Evolutionary conservation across 2,113 vertebrate genomes (phyloP).

Genomic region (Mobula birostris): DNA sequence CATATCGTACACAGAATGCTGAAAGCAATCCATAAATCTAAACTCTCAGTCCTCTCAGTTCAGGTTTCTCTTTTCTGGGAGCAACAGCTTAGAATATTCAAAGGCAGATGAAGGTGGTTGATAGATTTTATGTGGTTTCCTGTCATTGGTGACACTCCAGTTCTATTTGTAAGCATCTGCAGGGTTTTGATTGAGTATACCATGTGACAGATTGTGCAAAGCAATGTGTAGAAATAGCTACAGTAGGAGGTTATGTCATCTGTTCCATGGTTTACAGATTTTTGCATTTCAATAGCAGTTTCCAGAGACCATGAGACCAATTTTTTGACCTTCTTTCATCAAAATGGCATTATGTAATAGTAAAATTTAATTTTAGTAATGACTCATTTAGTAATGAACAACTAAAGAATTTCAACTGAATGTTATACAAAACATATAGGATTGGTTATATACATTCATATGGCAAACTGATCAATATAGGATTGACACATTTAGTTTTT

Average conservation of each 20-base stretch:
- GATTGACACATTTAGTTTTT: not conserved
- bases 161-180: conserved; percentile 21
- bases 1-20: not conserved
- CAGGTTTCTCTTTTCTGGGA: not conserved
- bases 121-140: not conserved
- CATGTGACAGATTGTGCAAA: conserved; percentile 1
- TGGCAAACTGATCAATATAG: not conserved
- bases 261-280: not conserved
- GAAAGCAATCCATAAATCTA: not conserved
- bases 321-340: not conserved
- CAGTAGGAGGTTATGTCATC: not conserved
- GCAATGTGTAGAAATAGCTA: not conserved
- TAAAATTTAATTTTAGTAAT: conserved; percentile 8
- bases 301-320: not conserved
- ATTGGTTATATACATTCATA: not conserved
- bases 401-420: not conserved
- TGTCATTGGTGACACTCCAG: not conserved
- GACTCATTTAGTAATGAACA: not conserved
- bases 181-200: not conserved
- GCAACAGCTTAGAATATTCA: not conserved
- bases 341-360: not conserved
- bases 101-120: not conserved
- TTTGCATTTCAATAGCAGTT: not conserved
- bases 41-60: not conserved
- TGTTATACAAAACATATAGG: not conserved